Evolutionary conservation across 2,888 invertebrate species (phyloP), one percentile per base, ranked within the genome.

Genomic region (Archips crataeganus): DNA sequence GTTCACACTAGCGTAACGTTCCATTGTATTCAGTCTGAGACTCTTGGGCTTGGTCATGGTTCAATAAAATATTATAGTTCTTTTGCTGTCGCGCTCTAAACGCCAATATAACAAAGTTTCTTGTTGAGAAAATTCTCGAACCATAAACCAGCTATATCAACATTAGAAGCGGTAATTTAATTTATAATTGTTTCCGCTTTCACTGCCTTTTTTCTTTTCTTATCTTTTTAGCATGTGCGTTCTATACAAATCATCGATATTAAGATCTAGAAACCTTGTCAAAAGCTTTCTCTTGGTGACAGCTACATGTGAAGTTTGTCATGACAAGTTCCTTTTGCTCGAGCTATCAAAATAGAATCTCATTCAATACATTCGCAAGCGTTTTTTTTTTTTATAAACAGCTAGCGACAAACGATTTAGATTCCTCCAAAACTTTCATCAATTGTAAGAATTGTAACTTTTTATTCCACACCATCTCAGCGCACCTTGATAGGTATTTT

Each of bases 41-140:
- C 69, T 69, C 73, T 65, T 70, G 42, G 45, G 61, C 69, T 61
- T 36, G 69, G 74, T 74, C 74, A 65, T 65, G 74, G 70, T 70
- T 74, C 60, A 70, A 70, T 70, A 70, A 62, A 57, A 34, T 51
- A 23, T 23, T 23, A 60, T 13, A 49, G 45, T 13, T 60, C 39
- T 54, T 64, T 74, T 74, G 65, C 51, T 70, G 47, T 70, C 47
- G 65, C 59, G 60, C 11, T 2, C 13, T 13, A 67, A 60, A 62
- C 47, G 36, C 62, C 62, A 51, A 51, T 59, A 64, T 59, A 64
- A 54, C 34, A 39, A 23, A 57, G 15, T n/a, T 64, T 62, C 49
- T n/a, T 45, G 63, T 63, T 64, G 8, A 9, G 59, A 49, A 64
- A 39, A 45, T 49, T 60, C 57, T 65, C 57, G 23, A 51, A 62